These are phyloP conservation scores for Verasper variegatus DNA, from an alignment of 2,113 vertebrate species.

Conservation along the genomic window DNA sequence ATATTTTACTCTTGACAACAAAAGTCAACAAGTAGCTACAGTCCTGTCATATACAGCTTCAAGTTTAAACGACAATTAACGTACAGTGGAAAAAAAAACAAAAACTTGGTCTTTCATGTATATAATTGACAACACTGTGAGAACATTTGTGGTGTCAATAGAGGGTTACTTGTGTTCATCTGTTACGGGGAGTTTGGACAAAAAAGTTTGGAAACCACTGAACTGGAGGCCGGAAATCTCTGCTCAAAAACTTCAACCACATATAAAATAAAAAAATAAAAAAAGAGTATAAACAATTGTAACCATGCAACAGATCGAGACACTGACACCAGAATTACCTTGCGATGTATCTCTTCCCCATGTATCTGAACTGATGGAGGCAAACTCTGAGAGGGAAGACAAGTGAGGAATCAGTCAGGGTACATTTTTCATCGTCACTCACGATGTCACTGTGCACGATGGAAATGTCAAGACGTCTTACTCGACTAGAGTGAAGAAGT, in stretches of 20 bases:
- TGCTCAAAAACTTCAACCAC: too few species aligned
- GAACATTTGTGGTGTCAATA: too few species aligned
- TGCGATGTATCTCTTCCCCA: conserved; percentile 97
- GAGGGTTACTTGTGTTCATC: too few species aligned
- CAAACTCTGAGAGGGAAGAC: conserved; percentile 86
- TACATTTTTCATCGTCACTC: not conserved
- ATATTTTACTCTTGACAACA: not conserved
- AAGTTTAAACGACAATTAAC: conserved; percentile 2
- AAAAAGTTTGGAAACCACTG: too few species aligned
- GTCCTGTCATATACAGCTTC: not conserved
- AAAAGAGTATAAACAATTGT: not conserved
- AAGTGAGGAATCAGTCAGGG: not conserved
- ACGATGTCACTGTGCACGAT: not conserved
- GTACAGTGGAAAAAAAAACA: not conserved
- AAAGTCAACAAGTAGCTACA: not conserved
- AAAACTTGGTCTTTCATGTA: not conserved
- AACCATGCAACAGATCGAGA: not conserved
- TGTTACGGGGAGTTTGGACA: too few species aligned
- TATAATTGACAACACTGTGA: too few species aligned
- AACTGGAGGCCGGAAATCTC: too few species aligned
- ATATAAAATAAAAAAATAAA: too few species aligned
- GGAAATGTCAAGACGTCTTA: conserved; percentile 77
- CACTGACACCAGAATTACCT: conserved; percentile 87
- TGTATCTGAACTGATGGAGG: conserved; percentile 98
- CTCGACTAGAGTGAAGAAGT: conserved; percentile 98